phyloP scores from a whole-genome alignment of 2,113 vertebrate genomes.

The Opisthocomus hoazin region DNA sequence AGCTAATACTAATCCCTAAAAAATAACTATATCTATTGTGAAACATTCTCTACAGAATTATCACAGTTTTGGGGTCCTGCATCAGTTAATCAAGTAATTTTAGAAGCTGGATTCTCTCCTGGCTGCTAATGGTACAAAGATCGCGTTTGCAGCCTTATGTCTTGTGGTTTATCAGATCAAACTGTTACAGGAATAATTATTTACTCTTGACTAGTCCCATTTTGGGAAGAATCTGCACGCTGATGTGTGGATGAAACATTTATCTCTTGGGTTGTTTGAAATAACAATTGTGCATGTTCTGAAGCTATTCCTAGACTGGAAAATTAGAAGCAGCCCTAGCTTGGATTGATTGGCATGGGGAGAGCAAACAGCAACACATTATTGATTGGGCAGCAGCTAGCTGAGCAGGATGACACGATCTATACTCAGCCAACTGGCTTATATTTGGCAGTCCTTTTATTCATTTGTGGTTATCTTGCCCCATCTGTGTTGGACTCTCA shows the following conservation, averaged over 20 bases:
- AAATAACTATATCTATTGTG: neutral
- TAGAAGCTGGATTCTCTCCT: constrained; percentile 30
- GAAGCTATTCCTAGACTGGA: constrained; percentile 19
- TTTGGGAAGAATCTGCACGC: neutral
- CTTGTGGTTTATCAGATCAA: constrained; percentile 26
- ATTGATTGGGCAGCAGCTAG: constrained; percentile 31
- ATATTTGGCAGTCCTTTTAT: constrained; percentile 19
- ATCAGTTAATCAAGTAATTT: constrained; percentile 21
- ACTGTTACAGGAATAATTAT: constrained; percentile 44
- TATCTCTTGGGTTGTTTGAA: constrained; percentile 28
- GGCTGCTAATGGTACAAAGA: neutral
- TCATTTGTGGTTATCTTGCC: constrained; percentile 38
- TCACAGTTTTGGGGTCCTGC: neutral
- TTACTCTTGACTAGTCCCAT: constrained; percentile 25
- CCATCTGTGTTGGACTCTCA: constrained; percentile 44
- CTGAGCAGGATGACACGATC: neutral
- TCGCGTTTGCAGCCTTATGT: neutral
- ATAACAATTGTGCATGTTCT: constrained; percentile 15
- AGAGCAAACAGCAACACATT: constrained; percentile 21
- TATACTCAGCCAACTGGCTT: neutral
- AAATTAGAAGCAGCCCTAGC: constrained; percentile 21
- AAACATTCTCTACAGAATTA: constrained; percentile 1
- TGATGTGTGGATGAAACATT: constrained; percentile 12
- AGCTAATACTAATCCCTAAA: constrained; percentile 7
- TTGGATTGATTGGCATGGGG: neutral